phyloP scores from a whole-genome alignment of 2,113 vertebrate species.

The Cinclus mexicanus region DNA sequence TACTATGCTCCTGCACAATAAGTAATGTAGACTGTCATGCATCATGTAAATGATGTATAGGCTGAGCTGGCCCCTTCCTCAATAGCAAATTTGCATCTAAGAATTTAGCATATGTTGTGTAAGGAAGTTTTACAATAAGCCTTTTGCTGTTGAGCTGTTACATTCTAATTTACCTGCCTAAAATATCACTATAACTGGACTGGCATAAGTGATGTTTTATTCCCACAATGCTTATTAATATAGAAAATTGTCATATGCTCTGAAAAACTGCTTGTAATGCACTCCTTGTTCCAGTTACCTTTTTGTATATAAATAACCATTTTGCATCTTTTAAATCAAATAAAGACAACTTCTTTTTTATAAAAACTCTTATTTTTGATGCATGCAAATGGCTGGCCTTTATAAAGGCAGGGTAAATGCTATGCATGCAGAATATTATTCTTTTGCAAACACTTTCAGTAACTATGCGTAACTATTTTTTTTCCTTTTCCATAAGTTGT shows the following conservation, averaged over 20 bases:
- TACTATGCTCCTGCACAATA: neutral
- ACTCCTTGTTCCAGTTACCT: neutral
- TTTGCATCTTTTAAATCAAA: neutral
- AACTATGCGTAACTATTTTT: neutral
- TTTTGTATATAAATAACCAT: neutral
- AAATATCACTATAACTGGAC: neutral
- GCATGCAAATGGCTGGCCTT: neutral
- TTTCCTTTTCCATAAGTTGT: neutral
- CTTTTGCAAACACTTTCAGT: neutral
- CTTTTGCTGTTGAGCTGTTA: neutral
- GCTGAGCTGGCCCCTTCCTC: neutral
- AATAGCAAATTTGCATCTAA: neutral
- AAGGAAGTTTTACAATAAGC: neutral
- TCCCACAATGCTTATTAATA: neutral
- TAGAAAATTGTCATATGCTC: neutral
- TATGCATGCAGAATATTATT: neutral
- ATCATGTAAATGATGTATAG: neutral
- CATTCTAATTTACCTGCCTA: neutral
- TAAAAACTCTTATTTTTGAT: neutral
- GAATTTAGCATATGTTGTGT: neutral
- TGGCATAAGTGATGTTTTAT: neutral
- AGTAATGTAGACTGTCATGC: neutral
- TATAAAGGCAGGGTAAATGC: neutral
- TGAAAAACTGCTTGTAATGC: neutral
- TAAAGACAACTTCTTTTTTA: neutral